Evolutionary conservation across 2,113 vertebrate species (phyloP), one percentile per base, ranked within the genome.

Genomic region (Anolis carolinensis): DNA sequence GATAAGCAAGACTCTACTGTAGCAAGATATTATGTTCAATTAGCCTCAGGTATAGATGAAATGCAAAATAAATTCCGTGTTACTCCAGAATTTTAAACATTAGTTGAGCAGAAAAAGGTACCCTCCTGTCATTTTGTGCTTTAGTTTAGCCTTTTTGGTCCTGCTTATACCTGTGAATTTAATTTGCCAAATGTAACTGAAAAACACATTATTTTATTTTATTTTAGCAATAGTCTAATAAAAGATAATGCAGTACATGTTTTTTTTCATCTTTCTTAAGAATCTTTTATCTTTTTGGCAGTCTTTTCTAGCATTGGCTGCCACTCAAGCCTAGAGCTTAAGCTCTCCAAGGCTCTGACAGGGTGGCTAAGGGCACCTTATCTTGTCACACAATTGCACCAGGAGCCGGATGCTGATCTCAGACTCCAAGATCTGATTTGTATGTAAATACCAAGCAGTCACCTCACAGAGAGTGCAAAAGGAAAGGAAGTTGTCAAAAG

Each of bases 321-420:
- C 48, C 70, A 18, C 50, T 36, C 50, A 62, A 25, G 13, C 16
- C 32, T 34, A 36, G 55, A 21, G 52, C 55, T 44, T n/a, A 44
- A 2, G 25, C 55, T 87, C 62, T 6, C 78, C 16, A 11, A 63
- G 50, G 25, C 74, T 20, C 0, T 75, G 67, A 71, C 50, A 79
- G 34, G 67, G 67, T 59, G 55, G 34, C 76, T n/a, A 23, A 44
- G 67, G 65, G 79, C 74, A 74, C 73, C 21, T 79, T 68, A 34
- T 32, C 10, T 0, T 91, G 92, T 82, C 39, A 73, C 68, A 86
- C 79, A 82, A 0, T 68, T 89, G 48, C 81, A 89, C 59, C 63
- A 18, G 68, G 86, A 9, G 52, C 70, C 65, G 83, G 73, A 79
- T 62, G 74, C 36, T 50, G 63, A n/a, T 21, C 89, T 63, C 81